Evolutionary conservation across 2,888 invertebrate species (phyloP), one percentile per base, ranked within the genome.

Genomic region (Apoda limacodes): DNA sequence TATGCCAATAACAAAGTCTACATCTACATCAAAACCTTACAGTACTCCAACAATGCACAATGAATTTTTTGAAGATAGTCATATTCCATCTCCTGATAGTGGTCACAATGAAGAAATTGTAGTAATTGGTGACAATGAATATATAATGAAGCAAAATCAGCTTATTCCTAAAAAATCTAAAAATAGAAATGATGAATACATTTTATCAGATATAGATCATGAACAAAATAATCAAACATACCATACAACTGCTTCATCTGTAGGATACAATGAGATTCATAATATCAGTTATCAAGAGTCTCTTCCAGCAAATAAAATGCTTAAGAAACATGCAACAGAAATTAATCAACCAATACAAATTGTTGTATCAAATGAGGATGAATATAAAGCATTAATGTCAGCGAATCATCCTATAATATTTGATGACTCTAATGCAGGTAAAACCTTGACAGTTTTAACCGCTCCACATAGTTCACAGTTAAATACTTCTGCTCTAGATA

Each of bases 91-190:
- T 22, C 24, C 35, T 33, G 39, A 48, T 28, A 37, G 46, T 24
- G 47, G 40, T 33, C 45, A 48, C 20, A 45, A 55, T 39, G 68
- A 71, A 19, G 68, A 70, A 46, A 57, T 71, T 42, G 62, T 86
- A 23, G 66, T 85, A 11, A 68, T 86, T 35, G 85, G 86, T 46
- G 83, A 86, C 23, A 80, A 75, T 48, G 85, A 86, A 57, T 86
- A 82, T 48, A 68, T 85, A 35, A 56, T 85, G 44, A 67, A 54
- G 45, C 55, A 71, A 39, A 56, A 72, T 48, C 61, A 71, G 40
- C 57, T 76, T 22, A 57, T 70, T 39, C 66, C 62, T 13, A 66
- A 50, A 40, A 59, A 54, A 43, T 34, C 44, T 9, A 55, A 52
- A 33, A 20, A 40, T 25, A 30, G 34, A 22, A 48, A 41, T 36